Conservation (phyloP, 2,888 invertebrate genomes). For the Thereva unica region DNA sequence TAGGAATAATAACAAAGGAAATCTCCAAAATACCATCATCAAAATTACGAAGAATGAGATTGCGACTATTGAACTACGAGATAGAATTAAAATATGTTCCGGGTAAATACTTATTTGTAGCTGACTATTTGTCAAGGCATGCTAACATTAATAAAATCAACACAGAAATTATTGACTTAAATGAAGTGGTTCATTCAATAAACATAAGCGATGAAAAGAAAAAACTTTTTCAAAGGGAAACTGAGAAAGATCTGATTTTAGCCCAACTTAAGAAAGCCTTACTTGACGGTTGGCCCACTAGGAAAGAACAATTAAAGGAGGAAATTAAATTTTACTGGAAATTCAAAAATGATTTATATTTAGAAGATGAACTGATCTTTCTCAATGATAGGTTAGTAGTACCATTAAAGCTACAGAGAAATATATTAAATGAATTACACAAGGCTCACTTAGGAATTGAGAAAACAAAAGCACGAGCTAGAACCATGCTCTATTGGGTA, state of each 20-base stretch:
- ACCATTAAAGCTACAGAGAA: too few relatives aligned
- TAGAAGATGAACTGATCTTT: too few relatives aligned
- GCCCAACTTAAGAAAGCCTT: background rate
- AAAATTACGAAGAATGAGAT: slow-evolving; percentile 42
- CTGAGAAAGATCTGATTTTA: slow-evolving; percentile 11
- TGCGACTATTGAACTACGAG: slow-evolving; percentile 44
- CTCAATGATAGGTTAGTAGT: too few relatives aligned
- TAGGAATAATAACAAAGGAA: slow-evolving; percentile 38
- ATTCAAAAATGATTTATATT: too few relatives aligned
- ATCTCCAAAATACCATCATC: slow-evolving; percentile 41
- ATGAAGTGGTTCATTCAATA: slow-evolving; percentile 26
- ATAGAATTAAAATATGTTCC: slow-evolving; percentile 43
- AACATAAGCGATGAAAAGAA: background rate
- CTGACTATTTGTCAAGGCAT: slow-evolving; percentile 41
- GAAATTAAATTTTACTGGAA: slow-evolving; percentile 14
- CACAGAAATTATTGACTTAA: slow-evolving; percentile 21
- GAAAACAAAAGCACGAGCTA: too few relatives aligned
- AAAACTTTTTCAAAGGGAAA: slow-evolving; percentile 30
- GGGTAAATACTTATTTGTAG: slow-evolving; percentile 43
- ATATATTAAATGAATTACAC: too few relatives aligned
- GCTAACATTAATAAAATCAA: too few relatives aligned
- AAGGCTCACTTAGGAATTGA: too few relatives aligned
- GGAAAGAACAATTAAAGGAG: background rate
- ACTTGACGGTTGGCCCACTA: slow-evolving; percentile 2
- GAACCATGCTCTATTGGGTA: too few relatives aligned